Conservation (phyloP, 2,113 vertebrate species). For the Craseonycteris thonglongyai region DNA sequence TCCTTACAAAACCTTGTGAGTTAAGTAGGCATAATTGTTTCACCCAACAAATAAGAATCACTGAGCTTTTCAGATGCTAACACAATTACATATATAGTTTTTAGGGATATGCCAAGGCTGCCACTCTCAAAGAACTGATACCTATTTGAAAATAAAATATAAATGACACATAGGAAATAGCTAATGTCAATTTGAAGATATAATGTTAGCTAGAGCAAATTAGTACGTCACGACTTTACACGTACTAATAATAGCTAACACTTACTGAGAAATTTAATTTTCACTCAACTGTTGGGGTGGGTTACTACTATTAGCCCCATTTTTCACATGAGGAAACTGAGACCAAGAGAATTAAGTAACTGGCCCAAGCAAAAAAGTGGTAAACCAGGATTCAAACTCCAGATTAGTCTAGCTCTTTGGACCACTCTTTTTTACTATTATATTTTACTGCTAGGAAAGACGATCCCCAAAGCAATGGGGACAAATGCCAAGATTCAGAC, state of each 20-base stretch:
- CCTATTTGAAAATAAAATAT: background rate
- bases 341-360: background rate
- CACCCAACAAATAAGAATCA: background rate
- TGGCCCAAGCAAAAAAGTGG: background rate
- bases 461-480: background rate
- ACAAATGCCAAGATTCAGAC: background rate
- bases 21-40: background rate
- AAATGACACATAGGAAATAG: background rate
- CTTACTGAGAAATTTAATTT: background rate
- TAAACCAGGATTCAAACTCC: background rate
- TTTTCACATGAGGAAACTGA: background rate
- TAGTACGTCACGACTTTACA: background rate
- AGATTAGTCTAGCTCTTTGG: background rate
- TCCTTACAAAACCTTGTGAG: background rate
- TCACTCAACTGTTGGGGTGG: background rate
- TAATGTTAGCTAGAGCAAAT: background rate
- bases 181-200: background rate
- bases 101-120: background rate
- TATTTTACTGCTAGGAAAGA: background rate
- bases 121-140: constrained; percentile 4
- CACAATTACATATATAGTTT: background rate
- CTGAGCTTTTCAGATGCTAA: background rate
- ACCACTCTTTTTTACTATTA: background rate
- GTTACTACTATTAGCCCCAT: background rate
- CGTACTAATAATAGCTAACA: background rate